Evolutionary conservation across 2,888 invertebrate species (phyloP).

Genomic region (Philaethria dido): DNA sequence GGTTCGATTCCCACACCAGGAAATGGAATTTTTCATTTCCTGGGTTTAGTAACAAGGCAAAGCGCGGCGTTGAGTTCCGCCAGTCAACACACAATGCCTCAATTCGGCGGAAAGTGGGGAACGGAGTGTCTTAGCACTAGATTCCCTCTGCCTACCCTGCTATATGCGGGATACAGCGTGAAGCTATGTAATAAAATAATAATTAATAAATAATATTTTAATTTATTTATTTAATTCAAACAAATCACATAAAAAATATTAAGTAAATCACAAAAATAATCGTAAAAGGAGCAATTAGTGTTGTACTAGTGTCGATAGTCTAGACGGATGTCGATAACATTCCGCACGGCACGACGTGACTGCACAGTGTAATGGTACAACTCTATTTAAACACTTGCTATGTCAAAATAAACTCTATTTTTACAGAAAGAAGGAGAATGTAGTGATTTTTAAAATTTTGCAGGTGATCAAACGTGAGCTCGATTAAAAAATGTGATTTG

Average conservation of each 20-base stretch:
- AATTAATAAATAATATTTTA: no score
- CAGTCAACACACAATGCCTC: no score
- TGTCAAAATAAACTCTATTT: constrained; percentile 52
- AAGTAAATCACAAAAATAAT: constrained; percentile 57
- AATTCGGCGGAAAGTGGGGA: no score
- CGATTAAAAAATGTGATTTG: constrained; percentile 84
- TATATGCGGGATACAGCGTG: no score
- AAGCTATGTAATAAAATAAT: no score
- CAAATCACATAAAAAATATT: constrained; percentile 50
- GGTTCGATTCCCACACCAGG: no score
- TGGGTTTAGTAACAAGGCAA: no score
- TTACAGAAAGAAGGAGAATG: constrained; percentile 44
- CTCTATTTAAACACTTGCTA: constrained; percentile 39
- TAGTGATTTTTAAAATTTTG: constrained; percentile 46
- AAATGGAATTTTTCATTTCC: no score
- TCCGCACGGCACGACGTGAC: constrained; percentile 73
- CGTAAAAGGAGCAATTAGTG: constrained; percentile 80
- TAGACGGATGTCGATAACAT: constrained; percentile 79
- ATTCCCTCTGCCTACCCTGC: no score
- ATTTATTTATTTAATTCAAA: no score
- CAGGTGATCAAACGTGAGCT: constrained; percentile 67
- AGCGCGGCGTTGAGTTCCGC: no score
- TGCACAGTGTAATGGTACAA: constrained; percentile 70
- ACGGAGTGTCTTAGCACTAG: no score
- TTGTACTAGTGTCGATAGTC: constrained; percentile 78